phyloP scores from a whole-genome alignment of 2,113 vertebrate genomes.

The Oryzias melastigma region DNA sequence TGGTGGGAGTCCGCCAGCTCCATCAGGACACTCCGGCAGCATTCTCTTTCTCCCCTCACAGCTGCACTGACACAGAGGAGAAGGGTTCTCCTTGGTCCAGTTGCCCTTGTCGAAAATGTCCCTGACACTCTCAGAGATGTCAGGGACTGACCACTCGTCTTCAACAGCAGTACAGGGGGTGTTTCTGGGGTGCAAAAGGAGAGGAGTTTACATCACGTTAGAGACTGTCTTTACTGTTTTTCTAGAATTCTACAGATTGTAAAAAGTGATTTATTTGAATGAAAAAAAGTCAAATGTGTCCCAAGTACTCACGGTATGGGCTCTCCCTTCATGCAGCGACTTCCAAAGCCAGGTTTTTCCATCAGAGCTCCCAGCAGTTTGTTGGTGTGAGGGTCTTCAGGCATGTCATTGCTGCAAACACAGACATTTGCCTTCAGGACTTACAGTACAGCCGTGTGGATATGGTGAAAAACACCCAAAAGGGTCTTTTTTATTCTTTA shows the following conservation, averaged over 20 bases:
- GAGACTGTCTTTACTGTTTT: background rate
- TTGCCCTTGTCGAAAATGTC: slow-evolving; percentile 86
- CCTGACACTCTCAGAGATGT: slow-evolving; percentile 76
- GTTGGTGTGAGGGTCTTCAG: slow-evolving; percentile 82
- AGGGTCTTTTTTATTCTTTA: too few species aligned
- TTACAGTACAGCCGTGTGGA: background rate
- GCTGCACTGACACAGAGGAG: slow-evolving; percentile 91
- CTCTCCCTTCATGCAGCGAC: slow-evolving; percentile 85
- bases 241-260: background rate
- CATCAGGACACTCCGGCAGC: slow-evolving; percentile 89
- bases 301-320: slow-evolving; percentile 82
- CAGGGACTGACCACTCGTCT: slow-evolving; percentile 78
- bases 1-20: slow-evolving; percentile 91
- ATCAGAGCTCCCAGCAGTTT: slow-evolving; percentile 83
- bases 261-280: background rate
- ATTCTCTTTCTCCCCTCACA: slow-evolving; percentile 90
- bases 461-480: background rate
- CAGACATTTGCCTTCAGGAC: background rate
- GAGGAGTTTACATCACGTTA: background rate
- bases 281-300: background rate
- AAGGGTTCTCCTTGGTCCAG: slow-evolving; percentile 94
- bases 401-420: slow-evolving; percentile 87
- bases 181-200: slow-evolving; percentile 62
- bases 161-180: slow-evolving; percentile 76
- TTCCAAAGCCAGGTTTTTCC: slow-evolving; percentile 85